Conservation (phyloP, 2,113 vertebrate genomes). For the Vimba vimba region DNA sequence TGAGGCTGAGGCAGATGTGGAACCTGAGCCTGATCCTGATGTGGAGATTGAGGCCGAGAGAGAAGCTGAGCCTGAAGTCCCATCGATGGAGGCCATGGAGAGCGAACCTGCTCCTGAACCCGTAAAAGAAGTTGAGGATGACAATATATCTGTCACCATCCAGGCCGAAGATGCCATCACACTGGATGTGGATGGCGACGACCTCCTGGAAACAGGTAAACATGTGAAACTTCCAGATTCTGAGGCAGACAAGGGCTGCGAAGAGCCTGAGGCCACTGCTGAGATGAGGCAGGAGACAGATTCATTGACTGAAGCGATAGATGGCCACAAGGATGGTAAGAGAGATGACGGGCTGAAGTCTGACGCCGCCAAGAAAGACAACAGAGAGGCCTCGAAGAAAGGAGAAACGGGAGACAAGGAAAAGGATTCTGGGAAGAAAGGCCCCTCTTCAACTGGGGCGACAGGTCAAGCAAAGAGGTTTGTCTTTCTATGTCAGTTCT, state of each 20-base stretch:
- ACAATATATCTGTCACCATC: slow-evolving; percentile 99
- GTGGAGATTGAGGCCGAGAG: slow-evolving; percentile 61
- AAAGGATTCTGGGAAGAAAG: slow-evolving; percentile 99
- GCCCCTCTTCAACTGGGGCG: slow-evolving; percentile 96
- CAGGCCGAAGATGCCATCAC: slow-evolving; percentile 99
- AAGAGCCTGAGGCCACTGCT: slow-evolving; percentile 87
- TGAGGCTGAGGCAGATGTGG: slow-evolving; percentile 59
- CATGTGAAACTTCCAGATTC: slow-evolving; percentile 99
- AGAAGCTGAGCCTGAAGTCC: slow-evolving; percentile 67
- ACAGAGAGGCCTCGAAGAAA: slow-evolving; percentile 95
- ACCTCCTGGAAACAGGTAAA: slow-evolving; percentile 99
- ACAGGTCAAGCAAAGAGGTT: slow-evolving; percentile 99
- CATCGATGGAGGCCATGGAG: slow-evolving; percentile 88
- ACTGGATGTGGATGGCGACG: slow-evolving; percentile 99
- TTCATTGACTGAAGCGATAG: slow-evolving; percentile 87
- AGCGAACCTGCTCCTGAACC: slow-evolving; percentile 83
- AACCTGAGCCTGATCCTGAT: slow-evolving; percentile 62
- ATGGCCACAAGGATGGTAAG: slow-evolving; percentile 95
- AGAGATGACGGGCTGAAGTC: slow-evolving; percentile 91
- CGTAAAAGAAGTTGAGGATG: slow-evolving; percentile 95
- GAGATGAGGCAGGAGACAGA: slow-evolving; percentile 90
- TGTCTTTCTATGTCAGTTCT: slow-evolving; percentile 99
- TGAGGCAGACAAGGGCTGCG: slow-evolving; percentile 93
- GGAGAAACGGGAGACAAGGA: slow-evolving; percentile 99
- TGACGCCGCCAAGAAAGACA: slow-evolving; percentile 92